These are phyloP conservation scores for Apomyelois bistriatella DNA, from an alignment of 2,888 invertebrate genomes.

Conservation along the genomic window DNA sequence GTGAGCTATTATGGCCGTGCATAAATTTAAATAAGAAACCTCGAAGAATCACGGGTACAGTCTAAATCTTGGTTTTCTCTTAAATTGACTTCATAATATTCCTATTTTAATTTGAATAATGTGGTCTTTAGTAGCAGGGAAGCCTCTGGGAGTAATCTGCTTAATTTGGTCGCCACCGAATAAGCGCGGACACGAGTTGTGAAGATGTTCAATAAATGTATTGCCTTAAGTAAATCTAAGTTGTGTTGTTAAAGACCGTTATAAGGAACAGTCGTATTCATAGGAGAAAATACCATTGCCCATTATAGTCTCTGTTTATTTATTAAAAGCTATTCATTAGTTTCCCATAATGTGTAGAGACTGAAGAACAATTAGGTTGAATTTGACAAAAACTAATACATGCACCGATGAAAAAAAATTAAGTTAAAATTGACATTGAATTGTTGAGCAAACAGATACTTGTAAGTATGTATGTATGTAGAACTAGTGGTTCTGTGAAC, in stretches of 20 bases:
- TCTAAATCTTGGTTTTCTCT: constrained; percentile 33
- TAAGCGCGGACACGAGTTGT: background rate
- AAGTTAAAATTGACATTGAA: too few species aligned
- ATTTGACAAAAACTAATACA: too few species aligned
- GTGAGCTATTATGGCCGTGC: constrained; percentile 35
- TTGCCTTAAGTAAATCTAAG: background rate
- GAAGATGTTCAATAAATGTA: background rate
- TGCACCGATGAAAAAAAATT: too few species aligned
- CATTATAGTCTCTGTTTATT: too few species aligned
- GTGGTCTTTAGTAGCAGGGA: constrained; percentile 35
- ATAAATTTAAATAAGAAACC: constrained; percentile 42
- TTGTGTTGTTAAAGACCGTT: background rate
- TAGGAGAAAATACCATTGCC: too few species aligned
- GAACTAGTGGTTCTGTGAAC: too few species aligned
- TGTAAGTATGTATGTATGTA: too few species aligned
- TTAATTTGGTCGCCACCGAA: constrained; percentile 31
- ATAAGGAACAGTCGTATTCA: too few species aligned
- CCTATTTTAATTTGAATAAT: constrained; percentile 53
- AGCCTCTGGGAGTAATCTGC: constrained; percentile 40
- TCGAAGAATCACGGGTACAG: constrained; percentile 29
- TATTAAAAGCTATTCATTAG: too few species aligned
- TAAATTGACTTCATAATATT: constrained; percentile 46
- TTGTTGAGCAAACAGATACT: too few species aligned
- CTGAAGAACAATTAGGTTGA: too few species aligned
- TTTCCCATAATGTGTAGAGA: too few species aligned